phyloP scores from a whole-genome alignment of 2,888 invertebrate genomes.

The Deilephila porcellus region DNA sequence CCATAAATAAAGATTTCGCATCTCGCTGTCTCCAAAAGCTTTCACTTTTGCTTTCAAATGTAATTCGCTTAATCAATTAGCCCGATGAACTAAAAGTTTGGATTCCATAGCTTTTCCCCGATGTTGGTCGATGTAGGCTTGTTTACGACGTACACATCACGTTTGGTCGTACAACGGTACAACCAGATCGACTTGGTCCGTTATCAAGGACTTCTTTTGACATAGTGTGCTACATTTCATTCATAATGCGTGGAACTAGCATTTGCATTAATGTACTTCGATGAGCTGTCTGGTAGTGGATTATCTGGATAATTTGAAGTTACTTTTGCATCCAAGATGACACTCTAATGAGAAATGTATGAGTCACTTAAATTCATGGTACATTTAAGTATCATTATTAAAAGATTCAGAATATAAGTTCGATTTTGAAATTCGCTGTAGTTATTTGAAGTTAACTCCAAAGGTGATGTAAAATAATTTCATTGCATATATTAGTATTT shows the following conservation, averaged over 20 bases:
- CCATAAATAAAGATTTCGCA: constrained; percentile 25
- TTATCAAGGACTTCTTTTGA: constrained; percentile 39
- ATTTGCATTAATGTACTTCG: neutral
- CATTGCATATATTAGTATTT: too few relatives aligned
- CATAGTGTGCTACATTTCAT: constrained; percentile 24
- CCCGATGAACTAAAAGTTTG: constrained; percentile 29
- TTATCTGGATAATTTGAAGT: neutral
- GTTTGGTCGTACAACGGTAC: constrained; percentile 32
- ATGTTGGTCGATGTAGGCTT: constrained; percentile 9
- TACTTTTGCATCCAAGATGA: neutral
- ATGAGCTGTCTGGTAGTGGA: neutral
- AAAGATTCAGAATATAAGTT: too few relatives aligned
- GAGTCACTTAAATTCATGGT: too few relatives aligned
- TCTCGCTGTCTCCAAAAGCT: constrained; percentile 34
- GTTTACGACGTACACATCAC: constrained; percentile 20
- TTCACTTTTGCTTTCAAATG: constrained; percentile 45
- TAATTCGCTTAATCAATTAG: constrained; percentile 35
- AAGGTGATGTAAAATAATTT: too few relatives aligned
- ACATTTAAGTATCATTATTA: too few relatives aligned
- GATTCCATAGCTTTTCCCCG: constrained; percentile 22
- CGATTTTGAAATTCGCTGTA: too few relatives aligned
- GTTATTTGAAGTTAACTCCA: too few relatives aligned
- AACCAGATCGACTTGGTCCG: constrained; percentile 34
- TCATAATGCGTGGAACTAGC: neutral
- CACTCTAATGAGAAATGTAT: too few relatives aligned